Evolutionary conservation across 2,888 invertebrate genomes (phyloP), one percentile per base, ranked within the genome.

Genomic region (Temnothorax ravouxi): DNA sequence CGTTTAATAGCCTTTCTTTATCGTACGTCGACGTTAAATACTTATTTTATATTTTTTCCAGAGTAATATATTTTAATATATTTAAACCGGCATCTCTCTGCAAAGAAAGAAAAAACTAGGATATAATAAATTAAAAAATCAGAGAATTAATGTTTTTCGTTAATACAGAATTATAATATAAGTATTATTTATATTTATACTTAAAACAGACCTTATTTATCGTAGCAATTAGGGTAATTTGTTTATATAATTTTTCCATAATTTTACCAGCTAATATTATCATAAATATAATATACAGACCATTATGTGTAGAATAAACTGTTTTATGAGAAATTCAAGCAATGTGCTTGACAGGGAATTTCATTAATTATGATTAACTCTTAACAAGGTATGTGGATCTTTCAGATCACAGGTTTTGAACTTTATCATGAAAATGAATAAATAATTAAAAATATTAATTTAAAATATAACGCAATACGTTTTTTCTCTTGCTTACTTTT

Each of bases 1-100:
- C 71, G 34, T 34, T 56, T 44, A 56, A 71, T 56, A 79, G 2
- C 56, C 25, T 71, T 44, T 56, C 21, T 79, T 79, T 56, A 71
- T 79, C 21, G 44, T 54, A 66, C 50, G 29, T 61, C 64, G 9
- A 59, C 44, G 21, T 21, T 79, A 71, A 79, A 41, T 52, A 54
- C n/a, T 2, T 3, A 67, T 74, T 74, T 59, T 59, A n/a, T 77
- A 25, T 25, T 29, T 52, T 67, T 77, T 52, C 18, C 15, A 64
- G 9, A 13, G 21, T 34, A 44, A n/a, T 71, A 29, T 44, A 44
- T 29, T 77, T 54, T 50, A 38, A 41, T 50, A 18, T n/a, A 41
- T 29, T 34, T 18, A 21, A 56, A 41, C 29, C 11, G 1, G 15
- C 3, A 29, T 52, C 29, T 47, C 25, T 25, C 25, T 25, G 50